These are phyloP conservation scores for Rutpela maculata DNA, from an alignment of 2,888 invertebrate species.

Conservation along the genomic window DNA sequence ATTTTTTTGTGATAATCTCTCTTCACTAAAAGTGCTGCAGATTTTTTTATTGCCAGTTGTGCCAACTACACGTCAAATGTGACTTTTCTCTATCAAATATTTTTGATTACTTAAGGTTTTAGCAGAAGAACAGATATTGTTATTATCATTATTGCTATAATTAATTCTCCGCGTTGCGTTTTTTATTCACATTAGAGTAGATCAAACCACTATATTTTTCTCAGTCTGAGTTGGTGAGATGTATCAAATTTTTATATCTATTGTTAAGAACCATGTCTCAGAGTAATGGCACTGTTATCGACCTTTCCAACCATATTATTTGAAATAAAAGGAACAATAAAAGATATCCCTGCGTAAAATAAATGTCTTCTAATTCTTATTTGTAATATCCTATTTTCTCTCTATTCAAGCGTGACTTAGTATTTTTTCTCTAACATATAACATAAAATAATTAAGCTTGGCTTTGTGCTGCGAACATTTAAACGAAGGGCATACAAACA, in stretches of 20 bases:
- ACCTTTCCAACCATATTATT: conserved; percentile 5
- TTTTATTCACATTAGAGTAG: no score
- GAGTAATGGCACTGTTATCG: conserved; percentile 20
- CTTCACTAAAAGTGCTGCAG: no score
- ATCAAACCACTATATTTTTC: not conserved
- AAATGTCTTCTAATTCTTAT: conserved; percentile 28
- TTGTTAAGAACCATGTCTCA: conserved; percentile 20
- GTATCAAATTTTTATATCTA: not conserved
- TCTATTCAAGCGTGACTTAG: not conserved
- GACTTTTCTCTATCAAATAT: no score
- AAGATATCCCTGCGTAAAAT: conserved; percentile 23
- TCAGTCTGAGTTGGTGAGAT: not conserved
- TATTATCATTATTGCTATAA: no score
- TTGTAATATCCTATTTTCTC: not conserved
- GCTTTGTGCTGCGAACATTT: not conserved
- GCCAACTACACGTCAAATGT: no score
- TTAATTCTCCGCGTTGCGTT: no score
- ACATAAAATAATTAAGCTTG: conserved; percentile 2
- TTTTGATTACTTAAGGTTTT: no score
- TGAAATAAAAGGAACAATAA: conserved; percentile 26
- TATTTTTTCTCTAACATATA: conserved; percentile 11
- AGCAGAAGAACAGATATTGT: no score
- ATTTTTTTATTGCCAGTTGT: no score
- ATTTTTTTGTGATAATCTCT: no score
- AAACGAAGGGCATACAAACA: not conserved